phyloP scores from a whole-genome alignment of 1,140 invertebrate genomes.

The Luehdorfia chinensis region DNA sequence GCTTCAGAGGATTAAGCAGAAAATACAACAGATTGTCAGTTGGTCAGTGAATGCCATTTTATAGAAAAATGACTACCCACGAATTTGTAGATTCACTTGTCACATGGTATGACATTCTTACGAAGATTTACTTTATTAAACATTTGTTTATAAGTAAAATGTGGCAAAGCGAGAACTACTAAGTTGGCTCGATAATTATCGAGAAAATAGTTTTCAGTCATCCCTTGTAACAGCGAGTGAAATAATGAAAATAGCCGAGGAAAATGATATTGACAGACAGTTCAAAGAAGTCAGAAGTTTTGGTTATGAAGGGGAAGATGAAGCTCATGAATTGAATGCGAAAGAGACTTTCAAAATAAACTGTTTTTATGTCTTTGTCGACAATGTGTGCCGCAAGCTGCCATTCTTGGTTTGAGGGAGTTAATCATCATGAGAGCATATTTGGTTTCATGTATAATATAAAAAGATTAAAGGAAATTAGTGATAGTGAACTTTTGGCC shows the following conservation, averaged over 20 bases:
- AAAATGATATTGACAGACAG: slow-evolving; percentile 25
- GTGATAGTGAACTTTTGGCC: slow-evolving; percentile 18
- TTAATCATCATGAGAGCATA: slow-evolving; percentile 17
- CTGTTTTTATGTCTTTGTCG: slow-evolving; percentile 11
- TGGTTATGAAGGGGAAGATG: slow-evolving; percentile 23
- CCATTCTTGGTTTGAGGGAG: not conserved
- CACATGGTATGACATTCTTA: slow-evolving; percentile 17
- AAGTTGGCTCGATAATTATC: slow-evolving; percentile 25
- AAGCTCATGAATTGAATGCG: slow-evolving; percentile 15
- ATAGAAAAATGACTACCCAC: too few species aligned
- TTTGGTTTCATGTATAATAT: slow-evolving; percentile 7
- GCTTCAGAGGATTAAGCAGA: slow-evolving; percentile 24
- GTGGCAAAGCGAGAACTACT: slow-evolving; percentile 12
- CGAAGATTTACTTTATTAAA: too few species aligned
- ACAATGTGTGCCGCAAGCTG: slow-evolving; percentile 15
- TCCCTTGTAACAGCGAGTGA: slow-evolving; percentile 23
- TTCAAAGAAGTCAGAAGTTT: slow-evolving; percentile 26
- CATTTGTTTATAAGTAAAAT: too few species aligned
- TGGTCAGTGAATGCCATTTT: slow-evolving; percentile 14
- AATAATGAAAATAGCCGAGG: slow-evolving; percentile 25
- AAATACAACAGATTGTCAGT: slow-evolving; percentile 27
- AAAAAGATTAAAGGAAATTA: slow-evolving; percentile 15
- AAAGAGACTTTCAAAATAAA: slow-evolving; percentile 19
- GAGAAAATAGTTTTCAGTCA: slow-evolving; percentile 25
- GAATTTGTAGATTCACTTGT: slow-evolving; percentile 1